Percentiles rank a stretch among this genome's conserved stretches.
These are phyloP conservation scores for Anniella stebbinsi DNA, from an alignment of 2,797 vertebrate species.

Conservation along the genomic window DNA sequence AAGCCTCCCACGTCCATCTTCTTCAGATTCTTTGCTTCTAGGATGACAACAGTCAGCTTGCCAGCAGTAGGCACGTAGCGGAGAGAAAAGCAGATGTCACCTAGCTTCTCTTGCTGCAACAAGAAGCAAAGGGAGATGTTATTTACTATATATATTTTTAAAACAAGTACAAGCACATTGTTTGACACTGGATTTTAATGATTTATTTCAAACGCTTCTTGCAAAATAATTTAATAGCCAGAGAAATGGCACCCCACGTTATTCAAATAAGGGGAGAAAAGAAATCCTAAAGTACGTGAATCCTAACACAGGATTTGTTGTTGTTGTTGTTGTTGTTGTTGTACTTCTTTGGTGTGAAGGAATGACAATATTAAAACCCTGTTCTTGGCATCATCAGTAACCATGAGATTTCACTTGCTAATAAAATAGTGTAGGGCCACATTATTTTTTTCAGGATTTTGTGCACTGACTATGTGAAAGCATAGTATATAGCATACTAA, in stretches of 20 bases:
- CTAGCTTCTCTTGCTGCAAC: constrained; percentile 97
- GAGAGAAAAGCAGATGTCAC: constrained; percentile 99
- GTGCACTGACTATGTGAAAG: neutral
- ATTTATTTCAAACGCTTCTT: neutral
- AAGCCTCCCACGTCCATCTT: constrained; percentile 99
- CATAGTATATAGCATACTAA: neutral
- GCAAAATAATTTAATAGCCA: constrained; percentile 39
- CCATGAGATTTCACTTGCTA: constrained; percentile 19
- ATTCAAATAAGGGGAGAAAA: constrained; percentile 25
- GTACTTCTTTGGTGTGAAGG: neutral
- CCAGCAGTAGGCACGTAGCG: constrained; percentile 98
- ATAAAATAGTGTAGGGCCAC: neutral
- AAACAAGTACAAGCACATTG: neutral
- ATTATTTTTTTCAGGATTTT: neutral
- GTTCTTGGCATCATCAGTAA: neutral
- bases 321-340: neutral
- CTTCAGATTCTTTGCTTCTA: constrained; percentile 99
- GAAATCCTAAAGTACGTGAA: neutral
- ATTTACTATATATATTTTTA: neutral
- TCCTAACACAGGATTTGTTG: neutral
- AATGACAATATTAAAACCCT: neutral
- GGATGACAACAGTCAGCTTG: constrained; percentile 96
- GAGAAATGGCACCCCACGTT: constrained; percentile 22
- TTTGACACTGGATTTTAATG: neutral
- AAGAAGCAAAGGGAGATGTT: constrained; percentile 55